Percentiles rank a stretch among this genome's conserved stretches.
Conservation (phyloP, 2,113 vertebrate genomes). For the Petrocephalus zakoni region DNA sequence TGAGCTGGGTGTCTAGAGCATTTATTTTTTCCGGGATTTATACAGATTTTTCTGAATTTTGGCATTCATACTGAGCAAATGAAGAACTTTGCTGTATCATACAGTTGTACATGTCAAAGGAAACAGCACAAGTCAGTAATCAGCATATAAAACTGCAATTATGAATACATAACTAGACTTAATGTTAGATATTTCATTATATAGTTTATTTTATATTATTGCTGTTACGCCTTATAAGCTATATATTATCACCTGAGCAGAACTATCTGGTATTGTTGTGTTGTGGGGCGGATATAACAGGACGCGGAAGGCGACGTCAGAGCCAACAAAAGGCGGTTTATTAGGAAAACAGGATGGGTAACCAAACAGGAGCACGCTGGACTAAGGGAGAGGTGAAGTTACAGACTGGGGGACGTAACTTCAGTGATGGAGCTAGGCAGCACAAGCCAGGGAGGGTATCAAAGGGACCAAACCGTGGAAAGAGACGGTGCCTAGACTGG, state of each 20-base stretch:
- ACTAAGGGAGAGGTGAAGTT: no score
- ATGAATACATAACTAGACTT: neutral
- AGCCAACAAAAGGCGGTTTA: no score
- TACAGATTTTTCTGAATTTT: neutral
- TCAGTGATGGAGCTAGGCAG: no score
- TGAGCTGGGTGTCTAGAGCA: neutral
- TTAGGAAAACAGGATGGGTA: no score
- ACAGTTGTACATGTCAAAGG: neutral
- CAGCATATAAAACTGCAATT: neutral
- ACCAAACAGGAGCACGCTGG: no score
- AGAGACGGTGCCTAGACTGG: no score
- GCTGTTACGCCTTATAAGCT: neutral
- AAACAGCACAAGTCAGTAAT: neutral
- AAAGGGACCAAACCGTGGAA: no score
- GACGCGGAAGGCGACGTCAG: no score
- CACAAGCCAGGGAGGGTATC: no score
- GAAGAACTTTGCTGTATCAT: neutral
- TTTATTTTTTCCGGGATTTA: neutral
- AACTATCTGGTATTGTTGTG: neutral
- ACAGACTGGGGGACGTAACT: no score
- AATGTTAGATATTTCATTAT: neutral
- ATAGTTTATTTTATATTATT: neutral
- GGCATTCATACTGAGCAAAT: neutral
- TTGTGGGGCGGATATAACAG: no score
- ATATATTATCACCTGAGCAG: neutral